Conservation (phyloP, 1,140 invertebrate species). For the Apis cerana region DNA sequence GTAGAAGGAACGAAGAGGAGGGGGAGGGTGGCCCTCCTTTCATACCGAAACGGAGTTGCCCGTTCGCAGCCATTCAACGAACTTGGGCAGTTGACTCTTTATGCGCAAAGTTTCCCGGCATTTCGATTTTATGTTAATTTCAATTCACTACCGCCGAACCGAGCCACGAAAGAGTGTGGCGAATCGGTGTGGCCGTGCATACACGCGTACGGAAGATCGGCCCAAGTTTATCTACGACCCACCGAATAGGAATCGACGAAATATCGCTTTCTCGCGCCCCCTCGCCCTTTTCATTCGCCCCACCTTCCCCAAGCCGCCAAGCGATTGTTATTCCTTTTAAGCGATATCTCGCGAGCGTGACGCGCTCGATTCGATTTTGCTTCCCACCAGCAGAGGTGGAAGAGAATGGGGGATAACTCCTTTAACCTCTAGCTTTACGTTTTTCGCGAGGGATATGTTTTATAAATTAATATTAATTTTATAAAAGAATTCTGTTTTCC, state of each 20-base stretch:
- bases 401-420: conserved; percentile 29
- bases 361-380: conserved; percentile 74
- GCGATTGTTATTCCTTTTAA: conserved; percentile 74
- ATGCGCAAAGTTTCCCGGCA: conserved; percentile 78
- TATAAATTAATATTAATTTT: too few species aligned
- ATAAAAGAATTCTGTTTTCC: too few species aligned
- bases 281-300: conserved; percentile 42
- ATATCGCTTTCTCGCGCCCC: conserved; percentile 67
- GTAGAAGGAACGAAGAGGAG: not conserved
- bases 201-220: conserved; percentile 58
- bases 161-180: conserved; percentile 72
- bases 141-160: conserved; percentile 77
- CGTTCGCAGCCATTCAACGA: conserved; percentile 76
- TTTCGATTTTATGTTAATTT: conserved; percentile 81
- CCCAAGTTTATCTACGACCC: conserved; percentile 75
- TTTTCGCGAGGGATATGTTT: not conserved
- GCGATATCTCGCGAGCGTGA: conserved; percentile 71
- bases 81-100: conserved; percentile 80
- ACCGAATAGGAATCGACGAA: conserved; percentile 74
- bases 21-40: conserved; percentile 57
- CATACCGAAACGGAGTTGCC: conserved; percentile 72
- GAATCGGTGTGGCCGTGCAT: conserved; percentile 54
- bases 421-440: conserved; percentile 43
- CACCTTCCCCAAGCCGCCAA: conserved; percentile 51
- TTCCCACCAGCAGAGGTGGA: conserved; percentile 40